Evolutionary conservation across 2,113 vertebrate species (phyloP).

Genomic region (Axis porcinus): DNA sequence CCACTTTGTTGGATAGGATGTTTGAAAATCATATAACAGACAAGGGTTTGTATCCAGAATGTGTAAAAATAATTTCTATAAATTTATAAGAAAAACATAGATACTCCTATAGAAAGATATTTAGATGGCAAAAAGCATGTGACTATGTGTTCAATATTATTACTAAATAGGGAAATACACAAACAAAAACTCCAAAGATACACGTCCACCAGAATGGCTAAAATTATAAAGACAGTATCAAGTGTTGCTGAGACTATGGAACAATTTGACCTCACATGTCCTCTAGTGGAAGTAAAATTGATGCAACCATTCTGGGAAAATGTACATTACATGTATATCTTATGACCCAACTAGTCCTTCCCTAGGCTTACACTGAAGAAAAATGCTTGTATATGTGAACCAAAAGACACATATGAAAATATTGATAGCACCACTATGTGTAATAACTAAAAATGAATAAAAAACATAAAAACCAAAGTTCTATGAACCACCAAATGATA

Average conservation of each 20-base stretch:
- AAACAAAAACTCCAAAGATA: background rate
- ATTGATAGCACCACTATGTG: background rate
- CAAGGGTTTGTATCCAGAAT: background rate
- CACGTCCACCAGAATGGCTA: background rate
- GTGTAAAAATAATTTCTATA: background rate
- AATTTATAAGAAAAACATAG: slow-evolving; percentile 16
- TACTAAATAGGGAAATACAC: background rate
- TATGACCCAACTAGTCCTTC: background rate
- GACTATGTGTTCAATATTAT: background rate
- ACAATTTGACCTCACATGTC: background rate
- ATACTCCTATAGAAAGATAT: background rate
- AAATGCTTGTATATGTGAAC: background rate
- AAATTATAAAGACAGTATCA: background rate
- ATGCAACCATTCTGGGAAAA: background rate
- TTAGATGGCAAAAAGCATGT: background rate
- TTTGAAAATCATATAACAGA: background rate
- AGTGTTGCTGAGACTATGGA: background rate
- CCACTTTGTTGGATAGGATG: background rate
- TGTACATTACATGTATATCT: background rate
- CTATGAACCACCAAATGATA: background rate
- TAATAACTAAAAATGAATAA: background rate
- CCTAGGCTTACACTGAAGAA: background rate
- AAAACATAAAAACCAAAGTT: background rate
- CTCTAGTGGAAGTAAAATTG: background rate
- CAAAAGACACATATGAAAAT: background rate